Evolutionary conservation across 2,797 vertebrate species (phyloP), one percentile per base, ranked within the genome.

Genomic region (Perodicticus potto): DNA sequence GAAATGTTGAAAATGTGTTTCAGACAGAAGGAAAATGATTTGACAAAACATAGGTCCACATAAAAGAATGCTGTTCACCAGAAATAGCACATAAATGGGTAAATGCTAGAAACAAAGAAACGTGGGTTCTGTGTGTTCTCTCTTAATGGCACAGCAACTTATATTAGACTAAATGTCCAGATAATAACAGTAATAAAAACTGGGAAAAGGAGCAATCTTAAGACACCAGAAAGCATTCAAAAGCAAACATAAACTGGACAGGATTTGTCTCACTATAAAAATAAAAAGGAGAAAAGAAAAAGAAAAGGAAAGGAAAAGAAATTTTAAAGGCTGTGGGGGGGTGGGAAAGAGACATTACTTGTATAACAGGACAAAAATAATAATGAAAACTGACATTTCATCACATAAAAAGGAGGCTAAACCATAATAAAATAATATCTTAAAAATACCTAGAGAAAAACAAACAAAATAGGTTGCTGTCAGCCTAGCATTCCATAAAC

Each of bases 21-120:
- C 43, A 93, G 73, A 55, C 14, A 92, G 72, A 87, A 89, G 69
- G 45, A 97, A 97, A 96, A 95, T 94, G 14, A 72, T 84, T 43
- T 53, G 72, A 87, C 76, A 95, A 82, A 86, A 69, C 13, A 40
- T 8, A 3, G 9, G 20, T 85, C 34, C 43, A 77, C 20, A 70
- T 7, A 70, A 86, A 89, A 85, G 34, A 87, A 73, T 16, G 27
- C 29, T 81, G 7, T 23, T 25, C 10, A 72, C 40, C 40, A 94
- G 67, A 93, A 96, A 88, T 11, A 91, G 19, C 25, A 93, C 86
- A 65, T 40, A 81, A 72, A 61, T 57, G 25, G 16, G 7, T 80
- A 81, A 82, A 49, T 81, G 94, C 85, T 94, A 81, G 70, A 76
- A 81, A 80, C 14, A 77, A 67, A n/a, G 7, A 90, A 82, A 53